Conservation (phyloP, 2,113 vertebrate genomes). For the Hemiprocne comata region DNA sequence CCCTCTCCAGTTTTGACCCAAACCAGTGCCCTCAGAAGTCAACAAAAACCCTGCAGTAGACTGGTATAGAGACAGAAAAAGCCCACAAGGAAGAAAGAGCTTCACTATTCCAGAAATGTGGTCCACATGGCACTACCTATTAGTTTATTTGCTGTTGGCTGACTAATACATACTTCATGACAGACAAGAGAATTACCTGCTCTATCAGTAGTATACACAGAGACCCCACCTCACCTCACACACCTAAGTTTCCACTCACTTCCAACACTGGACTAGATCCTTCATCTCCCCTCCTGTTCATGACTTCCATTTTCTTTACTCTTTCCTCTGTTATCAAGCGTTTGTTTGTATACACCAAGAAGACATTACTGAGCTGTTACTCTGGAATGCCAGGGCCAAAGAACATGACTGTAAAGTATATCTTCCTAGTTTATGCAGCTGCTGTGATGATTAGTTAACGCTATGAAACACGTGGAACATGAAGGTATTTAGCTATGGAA, state of each 20-base stretch:
- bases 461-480: background rate
- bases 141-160: background rate
- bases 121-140: background rate
- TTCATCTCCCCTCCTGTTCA: background rate
- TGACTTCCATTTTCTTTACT: background rate
- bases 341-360: background rate
- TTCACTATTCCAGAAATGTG: background rate
- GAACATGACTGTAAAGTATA: background rate
- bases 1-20: background rate
- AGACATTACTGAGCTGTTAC: background rate
- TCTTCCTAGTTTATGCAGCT: background rate
- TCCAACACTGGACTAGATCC: background rate
- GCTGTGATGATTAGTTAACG: background rate
- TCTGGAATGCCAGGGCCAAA: background rate
- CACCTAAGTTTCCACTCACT: background rate
- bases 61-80: background rate
- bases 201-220: accelerated
- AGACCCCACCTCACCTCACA: background rate
- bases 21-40: background rate
- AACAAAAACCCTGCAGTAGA: background rate
- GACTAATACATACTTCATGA: background rate
- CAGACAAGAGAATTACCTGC: background rate
- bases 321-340: background rate
- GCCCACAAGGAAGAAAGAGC: background rate
- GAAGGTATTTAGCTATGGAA: background rate